A percentile compares a stretch with the other conserved stretches of the same genome.
Evolutionary conservation across 1,140 invertebrate species (phyloP).

Genomic region (Solen grandis): DNA sequence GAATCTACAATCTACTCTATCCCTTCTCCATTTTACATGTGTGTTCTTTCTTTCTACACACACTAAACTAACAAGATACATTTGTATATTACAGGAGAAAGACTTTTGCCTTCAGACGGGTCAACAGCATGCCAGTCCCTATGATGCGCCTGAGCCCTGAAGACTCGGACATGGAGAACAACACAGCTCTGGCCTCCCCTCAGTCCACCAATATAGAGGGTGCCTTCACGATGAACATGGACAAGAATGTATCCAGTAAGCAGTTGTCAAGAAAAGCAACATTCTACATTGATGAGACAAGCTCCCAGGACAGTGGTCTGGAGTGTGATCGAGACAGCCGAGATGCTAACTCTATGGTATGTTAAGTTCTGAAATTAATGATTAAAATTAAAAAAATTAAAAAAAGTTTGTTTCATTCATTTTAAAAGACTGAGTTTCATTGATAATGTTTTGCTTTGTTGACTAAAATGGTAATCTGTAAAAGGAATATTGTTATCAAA

Average conservation of each 20-base stretch:
- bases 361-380: slow-evolving; percentile 6
- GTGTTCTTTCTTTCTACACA: no score
- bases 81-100: slow-evolving; percentile 60
- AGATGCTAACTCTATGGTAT: slow-evolving; percentile 62
- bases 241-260: no score
- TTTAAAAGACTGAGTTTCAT: background rate
- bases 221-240: slow-evolving; percentile 20
- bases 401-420: background rate
- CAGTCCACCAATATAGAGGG: slow-evolving; percentile 28
- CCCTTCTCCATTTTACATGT: background rate
- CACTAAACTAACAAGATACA: background rate
- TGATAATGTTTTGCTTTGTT: background rate
- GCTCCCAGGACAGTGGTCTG: slow-evolving; percentile 75
- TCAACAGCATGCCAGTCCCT: slow-evolving; percentile 67
- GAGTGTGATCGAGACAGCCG: slow-evolving; percentile 58
- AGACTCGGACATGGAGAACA: slow-evolving; percentile 61
- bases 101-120: slow-evolving; percentile 69
- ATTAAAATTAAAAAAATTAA: background rate
- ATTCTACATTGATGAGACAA: slow-evolving; percentile 66
- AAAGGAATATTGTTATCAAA: background rate
- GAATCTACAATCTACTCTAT: background rate
- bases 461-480: background rate
- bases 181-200: slow-evolving; percentile 36
- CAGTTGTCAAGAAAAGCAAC: slow-evolving; percentile 1
- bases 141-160: slow-evolving; percentile 67